These are phyloP conservation scores for Drosophila varians DNA, from an alignment of 1,140 invertebrate species.

Conservation along the genomic window DNA sequence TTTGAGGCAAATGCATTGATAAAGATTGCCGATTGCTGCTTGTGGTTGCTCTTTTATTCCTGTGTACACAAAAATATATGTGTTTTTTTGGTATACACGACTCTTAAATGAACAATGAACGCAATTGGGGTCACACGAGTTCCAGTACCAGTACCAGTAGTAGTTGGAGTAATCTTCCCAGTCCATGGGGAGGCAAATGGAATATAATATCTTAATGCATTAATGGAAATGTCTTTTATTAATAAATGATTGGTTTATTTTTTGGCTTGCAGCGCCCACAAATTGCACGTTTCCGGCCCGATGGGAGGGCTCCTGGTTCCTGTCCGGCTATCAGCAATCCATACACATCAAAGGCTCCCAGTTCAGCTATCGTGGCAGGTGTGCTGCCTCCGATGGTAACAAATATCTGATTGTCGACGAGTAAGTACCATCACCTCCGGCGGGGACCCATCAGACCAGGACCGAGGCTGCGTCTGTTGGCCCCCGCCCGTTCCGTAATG, in stretches of 20 bases:
- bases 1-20: constrained; percentile 11
- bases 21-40: constrained; percentile 8
- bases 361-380: constrained; percentile 91
- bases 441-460: not conserved
- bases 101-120: constrained; percentile 75
- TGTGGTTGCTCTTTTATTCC: constrained; percentile 37
- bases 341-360: constrained; percentile 91
- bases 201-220: constrained; percentile 60
- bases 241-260: constrained; percentile 52
- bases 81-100: not conserved
- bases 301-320: constrained; percentile 94
- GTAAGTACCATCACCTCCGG: constrained; percentile 86
- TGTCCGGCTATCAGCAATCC: constrained; percentile 91
- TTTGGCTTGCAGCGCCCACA: constrained; percentile 83
- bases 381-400: constrained; percentile 91
- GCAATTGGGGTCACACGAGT: constrained; percentile 75
- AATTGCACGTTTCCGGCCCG: constrained; percentile 90
- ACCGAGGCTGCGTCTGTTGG: not conserved
- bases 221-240: constrained; percentile 58
- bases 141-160: no score
- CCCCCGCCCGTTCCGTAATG: constrained; percentile 13
- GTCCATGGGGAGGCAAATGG: constrained; percentile 49
- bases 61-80: not conserved
- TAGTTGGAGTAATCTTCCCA: no score
- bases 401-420: constrained; percentile 93